phyloP scores from a whole-genome alignment of 2,113 vertebrate species.

The Rallus limicola region DNA sequence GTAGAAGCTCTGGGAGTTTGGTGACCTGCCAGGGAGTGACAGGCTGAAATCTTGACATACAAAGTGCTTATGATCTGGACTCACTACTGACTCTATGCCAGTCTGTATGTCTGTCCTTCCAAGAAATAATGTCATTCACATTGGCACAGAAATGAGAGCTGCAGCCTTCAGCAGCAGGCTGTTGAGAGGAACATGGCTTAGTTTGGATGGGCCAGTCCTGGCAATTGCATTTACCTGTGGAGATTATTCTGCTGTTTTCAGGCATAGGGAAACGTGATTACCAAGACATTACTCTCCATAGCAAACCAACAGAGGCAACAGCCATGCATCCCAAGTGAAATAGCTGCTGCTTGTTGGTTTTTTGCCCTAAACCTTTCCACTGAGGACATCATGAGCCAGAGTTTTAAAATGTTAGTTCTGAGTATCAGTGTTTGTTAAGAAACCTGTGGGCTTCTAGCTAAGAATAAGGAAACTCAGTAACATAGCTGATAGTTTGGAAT shows the following conservation, averaged over 20 bases:
- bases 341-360: background rate
- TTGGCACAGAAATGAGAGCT: background rate
- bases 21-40: background rate
- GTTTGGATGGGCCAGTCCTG: background rate
- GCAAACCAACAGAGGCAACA: background rate
- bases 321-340: background rate
- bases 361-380: background rate
- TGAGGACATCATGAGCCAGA: background rate
- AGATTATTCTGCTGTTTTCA: background rate
- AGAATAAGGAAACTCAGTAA: background rate
- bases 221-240: background rate
- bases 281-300: accelerated
- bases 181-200: background rate
- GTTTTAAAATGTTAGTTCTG: background rate
- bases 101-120: background rate
- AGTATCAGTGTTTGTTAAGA: background rate
- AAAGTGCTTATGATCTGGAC: background rate
- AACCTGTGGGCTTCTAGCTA: background rate
- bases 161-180: background rate
- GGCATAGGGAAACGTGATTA: background rate
- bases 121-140: background rate
- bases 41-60: background rate
- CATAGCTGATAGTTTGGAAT: background rate
- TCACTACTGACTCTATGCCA: background rate
- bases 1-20: background rate